Conservation (phyloP, 2,888 invertebrate species). For the Mesorhabditis belari region DNA sequence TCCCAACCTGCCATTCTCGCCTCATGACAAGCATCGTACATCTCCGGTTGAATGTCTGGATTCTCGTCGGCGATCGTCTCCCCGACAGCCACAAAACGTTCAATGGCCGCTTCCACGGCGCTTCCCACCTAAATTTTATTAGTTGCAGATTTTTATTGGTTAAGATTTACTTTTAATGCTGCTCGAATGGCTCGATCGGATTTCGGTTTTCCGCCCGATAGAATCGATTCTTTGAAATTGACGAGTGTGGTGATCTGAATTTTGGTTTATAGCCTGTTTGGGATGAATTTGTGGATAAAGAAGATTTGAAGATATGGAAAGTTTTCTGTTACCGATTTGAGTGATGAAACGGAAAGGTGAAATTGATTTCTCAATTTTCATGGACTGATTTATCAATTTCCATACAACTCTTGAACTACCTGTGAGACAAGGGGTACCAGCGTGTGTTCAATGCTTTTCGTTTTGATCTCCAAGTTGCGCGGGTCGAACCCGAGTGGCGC, state of each 20-base stretch:
- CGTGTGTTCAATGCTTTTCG: constrained; percentile 87
- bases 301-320: neutral
- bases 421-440: constrained; percentile 86
- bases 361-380: neutral
- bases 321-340: neutral
- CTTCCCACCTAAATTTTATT: constrained; percentile 73
- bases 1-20: constrained; percentile 83
- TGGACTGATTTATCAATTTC: too few relatives aligned
- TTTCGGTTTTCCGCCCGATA: constrained; percentile 62
- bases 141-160: neutral
- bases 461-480: constrained; percentile 72
- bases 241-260: constrained; percentile 81
- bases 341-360: neutral
- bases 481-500: constrained; percentile 44
- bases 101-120: constrained; percentile 90
- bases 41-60: constrained; percentile 88
- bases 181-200: constrained; percentile 66
- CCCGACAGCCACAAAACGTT: constrained; percentile 93
- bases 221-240: constrained; percentile 65
- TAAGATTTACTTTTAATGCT: constrained; percentile 61
- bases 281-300: neutral
- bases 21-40: constrained; percentile 96
- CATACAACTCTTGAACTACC: constrained; percentile 62
- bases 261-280: neutral
- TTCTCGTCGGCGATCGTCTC: constrained; percentile 98